Conservation (phyloP, 2,888 invertebrate genomes). For the Macropis europaea region DNA sequence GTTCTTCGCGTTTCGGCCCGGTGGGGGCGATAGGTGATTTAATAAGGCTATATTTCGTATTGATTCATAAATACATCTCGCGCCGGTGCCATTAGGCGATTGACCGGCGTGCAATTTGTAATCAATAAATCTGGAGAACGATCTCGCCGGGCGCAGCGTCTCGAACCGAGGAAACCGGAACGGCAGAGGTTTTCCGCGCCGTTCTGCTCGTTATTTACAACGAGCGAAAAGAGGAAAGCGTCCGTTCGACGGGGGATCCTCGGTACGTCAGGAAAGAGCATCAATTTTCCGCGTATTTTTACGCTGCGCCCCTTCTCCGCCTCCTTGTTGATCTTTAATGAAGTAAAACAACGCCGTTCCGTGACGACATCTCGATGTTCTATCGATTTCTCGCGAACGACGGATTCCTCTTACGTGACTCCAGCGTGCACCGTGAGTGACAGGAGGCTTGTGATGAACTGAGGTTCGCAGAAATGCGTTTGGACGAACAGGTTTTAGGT, state of each 20-base stretch:
- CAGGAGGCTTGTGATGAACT: no score
- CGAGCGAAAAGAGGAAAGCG: conserved; percentile 4
- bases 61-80: conserved; percentile 70
- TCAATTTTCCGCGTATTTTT: conserved; percentile 4
- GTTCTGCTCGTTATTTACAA: conserved; percentile 50
- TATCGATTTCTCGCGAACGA: no score
- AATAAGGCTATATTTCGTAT: conserved; percentile 69
- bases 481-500: no score
- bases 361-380: neutral
- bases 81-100: conserved; percentile 68
- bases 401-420: no score
- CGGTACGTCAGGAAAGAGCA: neutral
- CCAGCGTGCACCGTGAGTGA: no score
- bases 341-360: conserved; percentile 14
- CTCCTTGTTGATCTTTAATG: neutral
- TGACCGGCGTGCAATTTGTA: conserved; percentile 72
- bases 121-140: conserved; percentile 71
- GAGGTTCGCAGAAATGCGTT: no score
- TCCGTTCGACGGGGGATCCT: neutral
- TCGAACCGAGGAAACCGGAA: conserved; percentile 52
- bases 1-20: conserved; percentile 12
- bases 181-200: conserved; percentile 48
- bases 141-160: conserved; percentile 43
- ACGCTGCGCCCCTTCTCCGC: neutral
- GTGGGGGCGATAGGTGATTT: conserved; percentile 64